Evolutionary conservation across 2,113 vertebrate genomes (phyloP), one percentile per base, ranked within the genome.

Genomic region (Ariopsis seemanni): DNA sequence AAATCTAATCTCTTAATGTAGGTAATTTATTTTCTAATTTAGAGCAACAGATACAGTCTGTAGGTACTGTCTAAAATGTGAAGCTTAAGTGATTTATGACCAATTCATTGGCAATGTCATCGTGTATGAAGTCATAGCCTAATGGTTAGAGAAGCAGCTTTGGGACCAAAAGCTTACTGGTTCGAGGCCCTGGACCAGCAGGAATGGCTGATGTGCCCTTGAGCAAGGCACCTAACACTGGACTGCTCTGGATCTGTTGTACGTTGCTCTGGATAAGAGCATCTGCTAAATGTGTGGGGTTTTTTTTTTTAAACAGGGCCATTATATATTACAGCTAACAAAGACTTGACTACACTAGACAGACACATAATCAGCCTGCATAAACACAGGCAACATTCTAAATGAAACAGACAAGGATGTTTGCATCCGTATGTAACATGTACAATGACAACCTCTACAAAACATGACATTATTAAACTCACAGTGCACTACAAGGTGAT

Each of bases 401-500:
- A 74, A 74, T 7, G 7, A 74, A 74, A 4, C 34, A 7, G 11
- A 58, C n/a, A 42, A 42, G 42, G 42, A 42, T 42, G 42, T 4
- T 42, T 42, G 1, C 30, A 25, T 62, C 12, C 15, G 25, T 48
- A 5, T 20, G 27, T 58, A 20, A 58, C n/a, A 42, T 34, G 27
- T n/a, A 69, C 22, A 50, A 53, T 20, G 63, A 69, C 62, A 11
- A 27, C 7, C 17, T 52, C 15, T 12, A 81, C 22, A 85, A 60
- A 85, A 82, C 52, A 48, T 42, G n/a, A 62, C 17, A n/a, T 12
- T 9, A 62, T 22, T 9, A n/a, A n/a, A 95, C 95, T 95, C 92
- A 98, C 97, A 98, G 91, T 96, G 95, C 12, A 98, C 96, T 9
- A 94, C 94, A 82, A 99, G 94, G 0, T 22, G 79, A 91, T 97